phyloP scores from a whole-genome alignment of 2,888 invertebrate species.

The Drosophila pegasa region DNA sequence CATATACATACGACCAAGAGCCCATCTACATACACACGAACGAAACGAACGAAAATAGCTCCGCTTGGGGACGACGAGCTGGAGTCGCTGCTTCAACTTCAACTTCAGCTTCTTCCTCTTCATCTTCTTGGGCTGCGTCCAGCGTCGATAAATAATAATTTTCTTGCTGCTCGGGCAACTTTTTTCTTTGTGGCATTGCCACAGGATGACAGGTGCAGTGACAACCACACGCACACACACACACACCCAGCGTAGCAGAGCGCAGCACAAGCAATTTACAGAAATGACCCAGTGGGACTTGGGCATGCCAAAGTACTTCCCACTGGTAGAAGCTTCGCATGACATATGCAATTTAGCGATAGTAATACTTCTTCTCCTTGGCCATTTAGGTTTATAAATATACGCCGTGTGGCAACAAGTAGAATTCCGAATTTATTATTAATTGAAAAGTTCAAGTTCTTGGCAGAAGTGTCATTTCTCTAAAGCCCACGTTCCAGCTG shows the following conservation, averaged over 20 bases:
- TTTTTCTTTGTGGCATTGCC: conserved; percentile 54
- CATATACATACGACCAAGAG: conserved; percentile 23
- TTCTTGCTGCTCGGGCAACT: conserved; percentile 63
- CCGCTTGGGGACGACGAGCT: not conserved
- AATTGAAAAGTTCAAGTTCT: conserved; percentile 18
- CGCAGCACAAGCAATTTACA: conserved; percentile 23
- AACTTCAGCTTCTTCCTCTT: conserved; percentile 6
- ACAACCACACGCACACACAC: conserved; percentile 63
- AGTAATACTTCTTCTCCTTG: not conserved
- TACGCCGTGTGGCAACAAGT: not conserved
- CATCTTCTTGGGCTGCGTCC: conserved; percentile 24
- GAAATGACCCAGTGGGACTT: conserved; percentile 49
- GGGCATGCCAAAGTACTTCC: conserved; percentile 14
- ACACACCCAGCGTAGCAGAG: conserved; percentile 12
- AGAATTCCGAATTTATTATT: conserved; percentile 14
- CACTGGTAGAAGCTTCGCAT: conserved; percentile 4
- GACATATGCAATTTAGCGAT: conserved; percentile 12
- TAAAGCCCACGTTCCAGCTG: conserved; percentile 30
- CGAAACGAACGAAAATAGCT: conserved; percentile 30
- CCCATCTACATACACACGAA: conserved; percentile 15
- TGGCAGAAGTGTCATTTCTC: not conserved
- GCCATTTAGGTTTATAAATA: conserved; percentile 1
- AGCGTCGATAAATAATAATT: conserved; percentile 76
- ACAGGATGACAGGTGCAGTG: conserved; percentile 77
- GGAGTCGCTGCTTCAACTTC: conserved; percentile 5